Conservation (phyloP, 64 coral and sea anemone species). For the Stichodactyla helianthus region DNA sequence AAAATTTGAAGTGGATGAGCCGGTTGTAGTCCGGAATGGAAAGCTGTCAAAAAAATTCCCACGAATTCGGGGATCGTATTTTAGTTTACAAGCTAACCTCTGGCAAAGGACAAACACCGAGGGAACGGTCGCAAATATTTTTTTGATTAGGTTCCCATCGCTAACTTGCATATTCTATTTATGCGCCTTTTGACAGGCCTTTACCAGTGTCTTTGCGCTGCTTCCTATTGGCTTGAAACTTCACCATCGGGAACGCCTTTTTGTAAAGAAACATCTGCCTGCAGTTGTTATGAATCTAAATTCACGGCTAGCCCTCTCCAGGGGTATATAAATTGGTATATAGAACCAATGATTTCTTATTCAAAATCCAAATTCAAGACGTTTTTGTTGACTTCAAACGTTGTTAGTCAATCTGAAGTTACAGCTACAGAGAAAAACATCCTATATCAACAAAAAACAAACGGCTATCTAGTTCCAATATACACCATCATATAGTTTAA, state of each 20-base stretch:
- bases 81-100: background rate
- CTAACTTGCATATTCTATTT: conserved; percentile 5
- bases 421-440: background rate
- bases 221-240: background rate
- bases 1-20: background rate
- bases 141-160: background rate
- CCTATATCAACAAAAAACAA: background rate
- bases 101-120: background rate
- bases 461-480: background rate
- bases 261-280: background rate
- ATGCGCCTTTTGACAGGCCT: conserved; percentile 10
- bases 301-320: background rate
- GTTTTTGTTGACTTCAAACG: background rate
- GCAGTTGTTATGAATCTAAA: background rate
- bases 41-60: background rate
- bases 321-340: conserved; percentile 5
- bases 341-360: background rate
- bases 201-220: background rate
- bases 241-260: background rate
- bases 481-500: background rate
- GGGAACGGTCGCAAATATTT: background rate
- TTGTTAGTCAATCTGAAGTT: background rate
- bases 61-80: background rate
- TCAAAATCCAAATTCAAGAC: background rate
- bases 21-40: background rate